phyloP scores from a whole-genome alignment of 2,797 vertebrate species.

The Melanogrammus aeglefinus region DNA sequence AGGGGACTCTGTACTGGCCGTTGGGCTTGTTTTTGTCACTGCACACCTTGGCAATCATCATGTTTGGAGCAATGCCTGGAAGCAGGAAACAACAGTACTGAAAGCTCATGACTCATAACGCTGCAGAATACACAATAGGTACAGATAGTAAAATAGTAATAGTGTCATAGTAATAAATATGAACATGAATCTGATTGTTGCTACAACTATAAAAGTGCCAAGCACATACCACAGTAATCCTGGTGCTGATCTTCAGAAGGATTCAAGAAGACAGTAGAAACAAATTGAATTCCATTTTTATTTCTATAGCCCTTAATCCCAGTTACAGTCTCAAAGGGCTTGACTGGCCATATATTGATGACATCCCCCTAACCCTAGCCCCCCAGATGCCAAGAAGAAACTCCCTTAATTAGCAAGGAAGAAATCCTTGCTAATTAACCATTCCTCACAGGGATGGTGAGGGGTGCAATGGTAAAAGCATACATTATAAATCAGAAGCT shows the following conservation, averaged over 20 bases:
- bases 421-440: background rate
- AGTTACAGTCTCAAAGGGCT: no score
- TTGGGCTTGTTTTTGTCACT: constrained; percentile 98
- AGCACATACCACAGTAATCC: background rate
- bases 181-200: background rate
- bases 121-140: background rate
- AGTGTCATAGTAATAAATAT: background rate
- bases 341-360: no score
- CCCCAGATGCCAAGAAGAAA: no score
- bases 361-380: no score
- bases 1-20: constrained; percentile 85
- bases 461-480: background rate
- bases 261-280: background rate
- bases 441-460: no score
- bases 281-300: background rate
- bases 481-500: background rate
- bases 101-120: background rate
- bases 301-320: no score
- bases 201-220: background rate
- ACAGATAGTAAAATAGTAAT: background rate
- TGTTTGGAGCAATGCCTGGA: constrained; percentile 94
- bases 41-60: constrained; percentile 95
- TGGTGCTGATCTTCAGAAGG: background rate
- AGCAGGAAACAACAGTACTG: constrained; percentile 2
- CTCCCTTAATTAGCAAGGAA: background rate